phyloP scores from a whole-genome alignment of 2,797 vertebrate species.

The Sebastes itinus region DNA sequence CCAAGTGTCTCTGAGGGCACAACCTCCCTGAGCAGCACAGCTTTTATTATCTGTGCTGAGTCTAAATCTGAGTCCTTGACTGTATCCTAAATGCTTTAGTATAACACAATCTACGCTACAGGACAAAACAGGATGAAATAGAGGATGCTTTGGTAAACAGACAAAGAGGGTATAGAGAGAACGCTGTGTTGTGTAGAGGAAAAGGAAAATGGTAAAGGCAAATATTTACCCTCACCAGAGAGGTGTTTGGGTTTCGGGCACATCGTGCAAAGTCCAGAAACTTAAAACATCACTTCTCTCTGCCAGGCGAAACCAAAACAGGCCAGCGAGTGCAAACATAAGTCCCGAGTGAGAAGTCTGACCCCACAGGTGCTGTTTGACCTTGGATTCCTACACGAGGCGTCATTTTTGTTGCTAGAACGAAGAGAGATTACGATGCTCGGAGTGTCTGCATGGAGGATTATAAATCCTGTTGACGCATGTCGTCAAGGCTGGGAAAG shows the following conservation, averaged over 20 bases:
- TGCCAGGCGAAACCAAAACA: constrained; percentile 29
- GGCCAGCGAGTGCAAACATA: constrained; percentile 21
- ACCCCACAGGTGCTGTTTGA: constrained; percentile 51
- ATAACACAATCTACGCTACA: not conserved
- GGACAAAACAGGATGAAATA: constrained; percentile 38
- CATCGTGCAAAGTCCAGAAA: constrained; percentile 68
- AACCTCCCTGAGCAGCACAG: constrained; percentile 4
- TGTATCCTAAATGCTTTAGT: constrained; percentile 4
- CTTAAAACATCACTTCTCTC: constrained; percentile 8
- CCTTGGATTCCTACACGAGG: constrained; percentile 41
- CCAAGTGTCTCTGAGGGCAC: not conserved
- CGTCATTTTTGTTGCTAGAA: constrained; percentile 29
- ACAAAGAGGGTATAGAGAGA: not conserved
- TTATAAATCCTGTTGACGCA: constrained; percentile 55
- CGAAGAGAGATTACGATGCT: constrained; percentile 27
- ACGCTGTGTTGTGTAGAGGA: constrained; percentile 5
- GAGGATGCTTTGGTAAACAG: constrained; percentile 28
- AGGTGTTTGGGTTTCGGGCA: constrained; percentile 77
- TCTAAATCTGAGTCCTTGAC: constrained; percentile 38
- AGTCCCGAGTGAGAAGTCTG: not conserved
- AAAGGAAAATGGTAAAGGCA: constrained; percentile 38
- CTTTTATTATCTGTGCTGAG: constrained; percentile 26
- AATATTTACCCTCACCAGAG: constrained; percentile 65
- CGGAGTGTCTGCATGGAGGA: constrained; percentile 15
- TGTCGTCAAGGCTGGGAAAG: constrained; percentile 51